Evolutionary conservation across 2,797 vertebrate species (phyloP).

Genomic region (Lagocephalus sceleratus): DNA sequence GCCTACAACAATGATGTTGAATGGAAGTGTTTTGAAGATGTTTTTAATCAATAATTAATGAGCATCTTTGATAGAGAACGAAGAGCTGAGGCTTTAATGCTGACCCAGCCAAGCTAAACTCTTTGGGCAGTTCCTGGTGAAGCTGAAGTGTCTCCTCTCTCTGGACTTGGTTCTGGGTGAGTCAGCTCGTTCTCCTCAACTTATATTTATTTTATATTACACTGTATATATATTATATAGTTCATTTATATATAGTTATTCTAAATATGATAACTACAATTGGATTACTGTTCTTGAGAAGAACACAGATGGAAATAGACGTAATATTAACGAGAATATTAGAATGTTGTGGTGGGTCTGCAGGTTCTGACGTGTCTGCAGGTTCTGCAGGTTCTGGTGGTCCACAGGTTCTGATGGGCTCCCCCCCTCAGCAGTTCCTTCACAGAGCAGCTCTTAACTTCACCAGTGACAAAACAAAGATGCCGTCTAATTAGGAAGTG

Average conservation of each 20-base stretch:
- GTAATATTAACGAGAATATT: no score
- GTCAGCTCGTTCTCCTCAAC: no score
- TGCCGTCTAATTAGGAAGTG: conserved; percentile 51
- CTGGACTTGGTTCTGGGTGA: no score
- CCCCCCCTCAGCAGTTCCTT: conserved; percentile 40
- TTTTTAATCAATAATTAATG: conserved; percentile 11
- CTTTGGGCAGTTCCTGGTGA: conserved; percentile 1
- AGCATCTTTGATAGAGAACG: neutral
- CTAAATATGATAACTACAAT: no score
- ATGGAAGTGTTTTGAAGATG: conserved; percentile 2
- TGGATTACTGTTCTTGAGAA: no score
- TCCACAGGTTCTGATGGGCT: conserved; percentile 48
- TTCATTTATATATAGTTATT: no score
- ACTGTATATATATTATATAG: no score
- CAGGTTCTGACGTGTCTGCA: no score
- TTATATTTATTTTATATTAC: no score
- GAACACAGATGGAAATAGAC: no score
- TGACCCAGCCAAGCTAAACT: neutral
- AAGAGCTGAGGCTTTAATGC: conserved; percentile 7
- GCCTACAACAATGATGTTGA: conserved; percentile 8
- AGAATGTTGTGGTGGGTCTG: neutral
- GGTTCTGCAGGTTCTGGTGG: conserved; percentile 68
- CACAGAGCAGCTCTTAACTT: conserved; percentile 64
- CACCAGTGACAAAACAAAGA: conserved; percentile 61
- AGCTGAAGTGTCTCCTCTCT: no score